Evolutionary conservation across 2,113 vertebrate species (phyloP).

Genomic region (Salvator merianae): DNA sequence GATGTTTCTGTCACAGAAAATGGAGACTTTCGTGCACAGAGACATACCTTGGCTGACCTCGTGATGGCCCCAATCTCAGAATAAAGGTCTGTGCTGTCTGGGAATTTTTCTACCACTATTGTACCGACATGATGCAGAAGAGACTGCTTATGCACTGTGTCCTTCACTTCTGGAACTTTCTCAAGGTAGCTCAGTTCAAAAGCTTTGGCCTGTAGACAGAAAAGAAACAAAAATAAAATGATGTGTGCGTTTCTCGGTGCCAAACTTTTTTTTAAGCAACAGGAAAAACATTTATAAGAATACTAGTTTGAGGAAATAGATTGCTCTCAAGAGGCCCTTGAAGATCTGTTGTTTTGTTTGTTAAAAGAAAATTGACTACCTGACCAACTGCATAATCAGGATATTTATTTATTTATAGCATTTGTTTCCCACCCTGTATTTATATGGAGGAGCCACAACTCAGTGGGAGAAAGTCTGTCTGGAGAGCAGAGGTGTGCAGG

Average conservation of each 20-base stretch:
- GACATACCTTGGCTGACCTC: constrained; percentile 91
- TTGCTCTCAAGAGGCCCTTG: not conserved
- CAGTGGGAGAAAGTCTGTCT: too few species aligned
- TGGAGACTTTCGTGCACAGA: not conserved
- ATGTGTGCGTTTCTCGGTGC: not conserved
- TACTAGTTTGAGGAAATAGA: not conserved
- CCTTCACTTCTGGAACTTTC: constrained; percentile 98
- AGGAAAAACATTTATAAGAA: not conserved
- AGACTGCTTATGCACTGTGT: constrained; percentile 97
- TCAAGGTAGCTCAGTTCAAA: constrained; percentile 98
- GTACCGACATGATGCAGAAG: constrained; percentile 93
- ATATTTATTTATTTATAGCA: not conserved
- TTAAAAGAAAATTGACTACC: not conserved
- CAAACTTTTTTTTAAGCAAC: not conserved
- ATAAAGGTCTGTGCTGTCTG: constrained; percentile 96
- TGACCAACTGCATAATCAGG: not conserved
- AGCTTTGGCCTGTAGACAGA: constrained; percentile 87
- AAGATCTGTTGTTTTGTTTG: too few species aligned
- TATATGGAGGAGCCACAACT: too few species aligned
- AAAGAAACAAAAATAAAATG: not conserved
- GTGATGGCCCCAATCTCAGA: constrained; percentile 96
- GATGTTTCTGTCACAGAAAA: not conserved
- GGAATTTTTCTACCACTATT: constrained; percentile 96
- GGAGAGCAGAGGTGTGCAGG: too few species aligned
- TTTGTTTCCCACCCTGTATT: too few species aligned